Evolutionary conservation across 30 jellyfish, hydroid and myxozoan species (phyloP).

Genomic region (Rhopilema esculentum): DNA sequence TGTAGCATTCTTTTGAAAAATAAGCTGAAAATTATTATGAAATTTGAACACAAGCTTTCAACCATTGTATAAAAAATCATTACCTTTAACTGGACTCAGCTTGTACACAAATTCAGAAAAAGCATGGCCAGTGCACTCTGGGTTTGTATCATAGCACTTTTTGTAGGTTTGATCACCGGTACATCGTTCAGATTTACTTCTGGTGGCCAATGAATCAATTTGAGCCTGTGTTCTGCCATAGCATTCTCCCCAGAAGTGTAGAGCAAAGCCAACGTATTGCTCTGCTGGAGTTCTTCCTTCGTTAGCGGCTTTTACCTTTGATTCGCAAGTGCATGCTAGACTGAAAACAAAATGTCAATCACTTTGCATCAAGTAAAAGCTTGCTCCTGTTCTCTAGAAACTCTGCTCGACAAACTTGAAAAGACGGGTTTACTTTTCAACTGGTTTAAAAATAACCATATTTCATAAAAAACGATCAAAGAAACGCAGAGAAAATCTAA

Average conservation of each 20-base stretch:
- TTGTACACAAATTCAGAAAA: background rate
- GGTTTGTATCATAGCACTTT: background rate
- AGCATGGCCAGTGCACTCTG: constrained; percentile 41
- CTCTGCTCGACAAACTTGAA: too few relatives aligned
- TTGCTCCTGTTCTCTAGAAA: too few relatives aligned
- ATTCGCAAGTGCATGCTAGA: constrained; percentile 23
- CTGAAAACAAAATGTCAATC: too few relatives aligned
- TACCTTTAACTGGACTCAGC: background rate
- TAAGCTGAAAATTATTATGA: too few relatives aligned
- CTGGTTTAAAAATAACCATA: too few relatives aligned
- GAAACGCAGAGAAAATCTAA: too few relatives aligned
- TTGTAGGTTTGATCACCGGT: constrained; percentile 2
- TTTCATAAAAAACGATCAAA: too few relatives aligned
- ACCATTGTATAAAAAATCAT: too few relatives aligned
- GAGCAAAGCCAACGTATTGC: constrained; percentile 30
- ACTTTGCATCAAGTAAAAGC: too few relatives aligned
- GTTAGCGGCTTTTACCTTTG: background rate
- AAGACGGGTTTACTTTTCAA: too few relatives aligned
- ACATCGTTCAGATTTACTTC: background rate
- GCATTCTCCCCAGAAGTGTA: constrained; percentile 42
- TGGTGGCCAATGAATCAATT: background rate
- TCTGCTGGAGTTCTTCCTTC: background rate
- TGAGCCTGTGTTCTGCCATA: constrained; percentile 27
- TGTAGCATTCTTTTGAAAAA: too few relatives aligned
- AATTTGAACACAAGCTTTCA: too few relatives aligned